Conservation (phyloP, 2,888 invertebrate genomes). For the Beris chalybata region DNA sequence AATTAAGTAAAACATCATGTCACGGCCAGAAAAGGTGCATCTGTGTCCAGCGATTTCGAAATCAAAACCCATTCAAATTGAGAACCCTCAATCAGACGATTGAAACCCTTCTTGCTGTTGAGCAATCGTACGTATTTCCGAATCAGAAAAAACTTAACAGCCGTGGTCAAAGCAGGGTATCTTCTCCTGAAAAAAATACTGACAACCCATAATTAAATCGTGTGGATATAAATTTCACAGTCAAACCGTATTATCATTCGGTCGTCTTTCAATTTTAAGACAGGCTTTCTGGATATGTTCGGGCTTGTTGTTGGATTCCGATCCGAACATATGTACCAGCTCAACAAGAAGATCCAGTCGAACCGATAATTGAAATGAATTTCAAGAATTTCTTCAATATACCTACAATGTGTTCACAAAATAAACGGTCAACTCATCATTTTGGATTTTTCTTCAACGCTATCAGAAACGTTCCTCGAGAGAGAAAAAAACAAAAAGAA, state of each 20-base stretch:
- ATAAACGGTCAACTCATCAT: conserved; percentile 30
- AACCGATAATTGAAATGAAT: conserved; percentile 30
- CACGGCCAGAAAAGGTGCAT: no score
- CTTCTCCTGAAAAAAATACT: conserved; percentile 8
- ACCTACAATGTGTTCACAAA: conserved; percentile 11
- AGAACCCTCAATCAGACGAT: conserved; percentile 11
- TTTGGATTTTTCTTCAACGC: conserved; percentile 6
- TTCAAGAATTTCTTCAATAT: conserved; percentile 25
- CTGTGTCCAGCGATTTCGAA: neutral
- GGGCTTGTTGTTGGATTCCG: no score
- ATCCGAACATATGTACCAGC: neutral
- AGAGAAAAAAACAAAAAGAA: neutral
- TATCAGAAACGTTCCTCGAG: no score
- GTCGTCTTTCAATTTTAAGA: conserved; percentile 1
- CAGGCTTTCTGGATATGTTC: no score
- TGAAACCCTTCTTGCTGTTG: conserved; percentile 1
- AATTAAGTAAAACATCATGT: no score
- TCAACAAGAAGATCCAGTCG: neutral
- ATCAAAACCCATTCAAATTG: conserved; percentile 16
- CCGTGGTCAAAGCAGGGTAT: neutral
- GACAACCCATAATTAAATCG: conserved; percentile 27
- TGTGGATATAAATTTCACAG: conserved; percentile 18
- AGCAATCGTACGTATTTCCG: neutral
- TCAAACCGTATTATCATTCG: conserved; percentile 9
- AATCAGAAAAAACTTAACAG: conserved; percentile 1